phyloP scores from a whole-genome alignment of 2,888 invertebrate genomes.

The Diabrotica balteata region DNA sequence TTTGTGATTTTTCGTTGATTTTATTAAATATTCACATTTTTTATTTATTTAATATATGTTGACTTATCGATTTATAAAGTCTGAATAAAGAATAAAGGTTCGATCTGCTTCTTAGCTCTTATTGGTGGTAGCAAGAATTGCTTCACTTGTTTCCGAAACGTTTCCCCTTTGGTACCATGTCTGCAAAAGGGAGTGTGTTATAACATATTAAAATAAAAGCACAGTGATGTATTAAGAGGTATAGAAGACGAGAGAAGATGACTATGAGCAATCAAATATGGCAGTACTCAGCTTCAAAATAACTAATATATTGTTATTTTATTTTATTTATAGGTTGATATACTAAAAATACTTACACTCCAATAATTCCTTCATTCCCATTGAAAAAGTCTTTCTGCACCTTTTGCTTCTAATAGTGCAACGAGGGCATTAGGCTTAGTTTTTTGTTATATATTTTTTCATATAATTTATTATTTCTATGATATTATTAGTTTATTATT shows the following conservation, averaged over 20 bases:
- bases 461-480: no score
- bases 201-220: neutral
- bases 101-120: conserved; percentile 78
- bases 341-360: conserved; percentile 68
- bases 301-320: no score
- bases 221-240: no score
- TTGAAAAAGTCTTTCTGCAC: conserved; percentile 74
- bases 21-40: no score
- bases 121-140: conserved; percentile 82
- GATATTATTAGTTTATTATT: no score
- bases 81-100: conserved; percentile 77
- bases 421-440: conserved; percentile 76
- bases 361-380: conserved; percentile 75
- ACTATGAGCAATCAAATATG: no score
- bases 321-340: conserved; percentile 19
- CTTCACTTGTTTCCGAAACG: conserved; percentile 83
- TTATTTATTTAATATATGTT: neutral
- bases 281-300: no score
- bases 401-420: conserved; percentile 75
- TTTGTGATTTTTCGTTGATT: no score
- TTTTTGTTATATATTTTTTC: no score
- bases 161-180: conserved; percentile 87
- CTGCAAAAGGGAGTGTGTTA: conserved; percentile 60
- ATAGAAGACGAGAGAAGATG: no score
- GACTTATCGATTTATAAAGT: conserved; percentile 74